Conservation (phyloP, 2,888 invertebrate species). For the Calliphora vomitoria region DNA sequence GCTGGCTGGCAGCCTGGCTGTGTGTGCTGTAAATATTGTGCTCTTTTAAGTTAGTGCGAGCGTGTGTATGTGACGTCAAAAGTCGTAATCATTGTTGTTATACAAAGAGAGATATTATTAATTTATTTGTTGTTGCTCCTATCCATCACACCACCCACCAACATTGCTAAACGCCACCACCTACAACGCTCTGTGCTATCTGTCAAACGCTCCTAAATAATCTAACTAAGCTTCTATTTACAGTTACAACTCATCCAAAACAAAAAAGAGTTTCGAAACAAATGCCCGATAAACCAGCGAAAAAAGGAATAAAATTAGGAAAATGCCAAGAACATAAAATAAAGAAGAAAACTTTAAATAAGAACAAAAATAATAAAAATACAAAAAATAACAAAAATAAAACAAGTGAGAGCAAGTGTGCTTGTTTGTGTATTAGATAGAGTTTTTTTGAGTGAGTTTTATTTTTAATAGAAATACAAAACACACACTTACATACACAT, state of each 20-base stretch:
- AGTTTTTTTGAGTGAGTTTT: slow-evolving; percentile 63
- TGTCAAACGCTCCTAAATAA: slow-evolving; percentile 61
- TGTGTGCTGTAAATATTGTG: slow-evolving; percentile 28
- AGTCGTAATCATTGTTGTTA: slow-evolving; percentile 63
- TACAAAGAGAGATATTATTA: slow-evolving; percentile 55
- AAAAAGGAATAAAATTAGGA: slow-evolving; percentile 28
- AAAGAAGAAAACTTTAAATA: slow-evolving; percentile 37
- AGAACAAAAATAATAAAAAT: slow-evolving; percentile 9
- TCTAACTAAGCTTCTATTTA: slow-evolving; percentile 71
- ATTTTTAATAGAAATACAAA: slow-evolving; percentile 53
- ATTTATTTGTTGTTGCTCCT: slow-evolving; percentile 43
- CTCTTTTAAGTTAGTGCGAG: slow-evolving; percentile 35
- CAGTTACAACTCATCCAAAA: slow-evolving; percentile 50
- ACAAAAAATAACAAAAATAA: slow-evolving; percentile 40
- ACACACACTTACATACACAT: slow-evolving; percentile 6
- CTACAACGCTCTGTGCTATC: slow-evolving; percentile 22
- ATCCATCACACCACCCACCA: slow-evolving; percentile 18
- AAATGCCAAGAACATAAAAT: slow-evolving; percentile 53
- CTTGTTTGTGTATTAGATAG: slow-evolving; percentile 56
- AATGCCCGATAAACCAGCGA: slow-evolving; percentile 44
- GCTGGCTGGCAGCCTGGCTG: slow-evolving; percentile 45
- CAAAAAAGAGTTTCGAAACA: slow-evolving; percentile 50
- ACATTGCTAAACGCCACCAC: slow-evolving; percentile 32
- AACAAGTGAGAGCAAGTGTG: slow-evolving; percentile 60
- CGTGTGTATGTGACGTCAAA: slow-evolving; percentile 75